Conservation (phyloP, 2,113 vertebrate genomes). For the Peromyscus californicus region DNA sequence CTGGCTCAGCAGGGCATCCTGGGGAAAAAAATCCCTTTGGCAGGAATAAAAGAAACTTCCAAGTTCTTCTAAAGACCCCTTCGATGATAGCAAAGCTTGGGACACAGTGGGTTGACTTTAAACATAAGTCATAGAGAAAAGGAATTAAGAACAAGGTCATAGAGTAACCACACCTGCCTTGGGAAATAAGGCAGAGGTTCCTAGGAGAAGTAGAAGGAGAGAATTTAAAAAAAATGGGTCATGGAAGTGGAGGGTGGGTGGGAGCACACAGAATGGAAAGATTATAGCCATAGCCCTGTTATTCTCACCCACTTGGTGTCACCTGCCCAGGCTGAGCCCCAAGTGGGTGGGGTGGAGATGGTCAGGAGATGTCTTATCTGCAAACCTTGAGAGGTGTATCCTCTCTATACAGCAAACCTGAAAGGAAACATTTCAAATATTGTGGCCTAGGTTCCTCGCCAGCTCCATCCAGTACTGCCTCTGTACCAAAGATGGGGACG, state of each 20-base stretch:
- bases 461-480: background rate
- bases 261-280: background rate
- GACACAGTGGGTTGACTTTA: background rate
- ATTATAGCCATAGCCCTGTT: background rate
- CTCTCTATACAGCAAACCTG: background rate
- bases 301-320: background rate
- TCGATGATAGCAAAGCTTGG: background rate
- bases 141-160: background rate
- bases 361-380: background rate
- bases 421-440: background rate
- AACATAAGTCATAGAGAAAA: background rate
- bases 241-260: background rate
- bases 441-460: background rate
- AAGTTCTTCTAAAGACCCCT: background rate
- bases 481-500: background rate
- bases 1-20: background rate
- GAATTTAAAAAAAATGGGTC: background rate
- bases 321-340: background rate
- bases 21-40: background rate
- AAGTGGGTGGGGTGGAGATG: background rate
- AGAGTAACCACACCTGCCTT: background rate
- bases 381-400: background rate
- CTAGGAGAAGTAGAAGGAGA: background rate
- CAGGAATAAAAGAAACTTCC: background rate
- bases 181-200: background rate